Evolutionary conservation across 1,140 invertebrate species (phyloP), one percentile per base, ranked within the genome.

Genomic region (Limonius californicus): DNA sequence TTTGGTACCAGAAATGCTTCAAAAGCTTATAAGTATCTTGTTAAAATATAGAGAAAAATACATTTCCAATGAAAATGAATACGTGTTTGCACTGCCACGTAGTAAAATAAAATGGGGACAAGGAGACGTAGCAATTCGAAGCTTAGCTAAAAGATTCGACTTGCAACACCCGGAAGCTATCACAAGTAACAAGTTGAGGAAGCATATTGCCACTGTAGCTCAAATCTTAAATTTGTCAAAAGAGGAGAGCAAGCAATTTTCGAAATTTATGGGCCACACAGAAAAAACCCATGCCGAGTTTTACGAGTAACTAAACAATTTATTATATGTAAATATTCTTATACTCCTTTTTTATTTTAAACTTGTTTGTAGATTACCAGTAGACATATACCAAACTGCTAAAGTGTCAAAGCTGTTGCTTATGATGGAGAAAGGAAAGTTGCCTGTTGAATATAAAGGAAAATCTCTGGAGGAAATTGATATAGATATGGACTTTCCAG

Each of bases 241-340:
- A 57, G 54, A 64, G 19, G 50, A 60, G 55, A 57, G 27, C 42
- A 64, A 64, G 60, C 54, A 59, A 18, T 54, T 54, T 54, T 12
- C 53, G 3, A 12, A 54, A 23, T 54, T 54, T 54, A 54, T 54
- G 20, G 53, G 53, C 2, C 57, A 59, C 18, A 59, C 57, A 4
- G 53, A 39, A 20, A 59, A 59, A 59, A 54, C 42, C n/a, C 30
- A 59, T 27, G 3, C 6, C 4, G 57, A 59, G 12, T 59, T 59
- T 59, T 59, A 45, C 35, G 42, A 59, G 57, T 59, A 59, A 47
- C 3, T 23, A 11, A 59, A 12, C 4, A 4, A 32, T 32, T 6
- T 32, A 6, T 4, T 32, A 32, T n/a, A n/a, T n/a, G n/a, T n/a
- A n/a, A n/a, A n/a, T n/a, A n/a, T n/a, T n/a, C n/a, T n/a, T n/a